Conservation (phyloP, 2,888 invertebrate species). For the Meliscaeva auricollis region DNA sequence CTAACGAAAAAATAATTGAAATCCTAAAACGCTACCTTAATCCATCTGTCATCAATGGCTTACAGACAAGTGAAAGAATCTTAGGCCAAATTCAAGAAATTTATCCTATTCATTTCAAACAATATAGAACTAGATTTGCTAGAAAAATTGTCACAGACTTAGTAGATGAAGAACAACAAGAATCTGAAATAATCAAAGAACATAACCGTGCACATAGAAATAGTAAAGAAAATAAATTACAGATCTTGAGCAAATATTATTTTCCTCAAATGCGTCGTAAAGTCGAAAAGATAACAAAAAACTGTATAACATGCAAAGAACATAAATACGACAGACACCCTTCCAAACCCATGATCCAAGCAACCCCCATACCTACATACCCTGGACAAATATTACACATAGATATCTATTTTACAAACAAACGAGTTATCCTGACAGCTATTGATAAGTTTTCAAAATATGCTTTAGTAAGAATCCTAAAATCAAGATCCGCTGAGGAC, state of each 20-base stretch:
- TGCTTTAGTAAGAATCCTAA: background rate
- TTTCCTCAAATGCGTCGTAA: conserved; percentile 11
- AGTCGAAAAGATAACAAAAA: conserved; percentile 1
- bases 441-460: background rate
- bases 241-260: background rate
- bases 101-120: conserved; percentile 9
- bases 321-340: conserved; percentile 18
- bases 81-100: conserved; percentile 25
- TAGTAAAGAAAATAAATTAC: conserved; percentile 16
- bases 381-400: conserved; percentile 12
- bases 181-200: conserved; percentile 7
- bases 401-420: conserved; percentile 11
- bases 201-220: conserved; percentile 35
- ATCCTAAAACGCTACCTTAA: conserved; percentile 27
- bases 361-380: conserved; percentile 7
- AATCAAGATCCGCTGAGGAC: background rate
- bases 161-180: conserved; percentile 3
- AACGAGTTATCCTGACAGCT: background rate
- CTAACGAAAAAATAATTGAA: background rate
- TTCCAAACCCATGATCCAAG: background rate
- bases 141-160: conserved; percentile 14
- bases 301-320: conserved; percentile 2
- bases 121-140: conserved; percentile 12
- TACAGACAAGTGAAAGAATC: conserved; percentile 20
- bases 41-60: conserved; percentile 20